Evolutionary conservation across 2,888 invertebrate species (phyloP), one percentile per base, ranked within the genome.

Genomic region (Helleia helle): DNA sequence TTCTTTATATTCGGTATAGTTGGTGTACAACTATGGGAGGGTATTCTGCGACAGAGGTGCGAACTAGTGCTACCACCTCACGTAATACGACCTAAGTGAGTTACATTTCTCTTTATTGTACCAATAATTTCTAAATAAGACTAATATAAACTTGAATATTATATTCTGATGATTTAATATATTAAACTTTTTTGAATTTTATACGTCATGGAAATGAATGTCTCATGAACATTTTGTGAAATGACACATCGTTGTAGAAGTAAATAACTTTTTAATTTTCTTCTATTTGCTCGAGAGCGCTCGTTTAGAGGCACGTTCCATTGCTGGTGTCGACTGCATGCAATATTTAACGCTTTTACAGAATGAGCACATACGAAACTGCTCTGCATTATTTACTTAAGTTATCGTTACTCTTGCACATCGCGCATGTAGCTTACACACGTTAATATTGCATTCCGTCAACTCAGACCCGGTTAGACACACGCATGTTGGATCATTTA

Each of bases 1-100:
- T 99, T 99, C 90, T 99, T 99, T 89, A 99, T 99, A 73, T 99
- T 99, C 70, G 99, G 99, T 54, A 99, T 99, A 68, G 95, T 99
- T 57, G 99, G 99, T 12, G 99, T 99, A 27, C 99, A 99, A 76
- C 88, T 99, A 38, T 99, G 99, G 99, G 95, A 99, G 73, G 99
- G 99, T 36, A 94, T 99, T 48, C 87, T 99, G 40, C 87, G 99
- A 52, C 97, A 98, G 73, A 90, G 98, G 43, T 98, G 98, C 74
- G 95, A 93, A 70, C 88, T 96, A 46, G 89, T 91, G 49, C 84
- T 91, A 50, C 91, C 92, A 46, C 87, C 88, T 43, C 88, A 91
- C 74, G 86, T 90, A 77, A 72, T 88, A 73, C 68, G 91, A 86
- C 87, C 92, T 88, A 85, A 91, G 94, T 95, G 89, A 89, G 94